Evolutionary conservation across 1,140 invertebrate species (phyloP), one percentile per base, ranked within the genome.

Genomic region (Euwallacea fornicatus): DNA sequence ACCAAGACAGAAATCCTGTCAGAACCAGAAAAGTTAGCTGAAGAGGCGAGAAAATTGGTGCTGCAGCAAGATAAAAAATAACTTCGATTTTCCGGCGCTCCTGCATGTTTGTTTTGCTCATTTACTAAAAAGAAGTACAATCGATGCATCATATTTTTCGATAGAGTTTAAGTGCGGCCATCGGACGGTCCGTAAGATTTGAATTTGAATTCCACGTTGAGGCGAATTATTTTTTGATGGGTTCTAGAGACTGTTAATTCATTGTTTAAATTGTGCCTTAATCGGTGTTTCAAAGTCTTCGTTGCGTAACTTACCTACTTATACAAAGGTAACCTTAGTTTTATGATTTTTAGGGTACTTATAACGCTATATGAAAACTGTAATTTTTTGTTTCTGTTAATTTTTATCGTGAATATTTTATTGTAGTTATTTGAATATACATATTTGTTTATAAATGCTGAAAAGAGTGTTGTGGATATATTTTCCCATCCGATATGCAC

Each of bases 1-100:
- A 97, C 94, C 75, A 90, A 91, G 46, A 98, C 96, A 43, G 96
- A 97, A 79, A 96, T 98, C 77, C 83, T 98, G 61, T 90, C 93
- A 58, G 91, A 95, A 81, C 96, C 96, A 10, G 88, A 89, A 76
- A 88, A 89, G 69, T 85, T 98, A 75, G 92, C 94, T 41, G 93
- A 97, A 71, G 94, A 96, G 86, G 93, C 93, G 42, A 84, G 87
- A 50, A 84, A 85, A 46, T 69, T 75, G 53, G 74, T 73, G 16
- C 63, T 72, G 53, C 58, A 46, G 42, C 63, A 63, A 11, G 61
- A 72, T 9, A 67, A 62, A 58, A 66, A 67, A 68, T 61, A 61
- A 16, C 33, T n/a, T 56, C 16, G 13, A 50, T 11, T 11, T 50
- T 13, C 6, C 9, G 46, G 46, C 46, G 46, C 13, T 13, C 46